Conservation (phyloP, 2,797 vertebrate genomes). For the Columba guinea region DNA sequence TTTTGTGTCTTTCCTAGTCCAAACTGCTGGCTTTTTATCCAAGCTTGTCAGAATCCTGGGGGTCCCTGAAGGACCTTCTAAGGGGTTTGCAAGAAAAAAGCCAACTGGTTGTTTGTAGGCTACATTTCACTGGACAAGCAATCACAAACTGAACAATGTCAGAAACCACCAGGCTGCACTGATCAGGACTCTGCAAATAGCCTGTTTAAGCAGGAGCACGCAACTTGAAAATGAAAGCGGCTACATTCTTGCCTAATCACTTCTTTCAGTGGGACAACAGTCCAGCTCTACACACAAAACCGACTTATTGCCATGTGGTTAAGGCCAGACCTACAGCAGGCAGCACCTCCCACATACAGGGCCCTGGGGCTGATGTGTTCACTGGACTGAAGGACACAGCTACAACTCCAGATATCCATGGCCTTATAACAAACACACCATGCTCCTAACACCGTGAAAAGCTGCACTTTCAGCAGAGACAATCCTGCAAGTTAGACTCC, state of each 20-base stretch:
- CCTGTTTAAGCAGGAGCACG: neutral
- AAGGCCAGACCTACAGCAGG: neutral
- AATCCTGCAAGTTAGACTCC: neutral
- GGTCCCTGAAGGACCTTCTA: neutral
- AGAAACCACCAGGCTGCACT: neutral
- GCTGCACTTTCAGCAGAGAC: neutral
- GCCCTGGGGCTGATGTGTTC: neutral
- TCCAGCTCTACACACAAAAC: neutral
- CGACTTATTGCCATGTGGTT: neutral
- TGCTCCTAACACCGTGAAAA: neutral
- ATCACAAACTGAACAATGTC: neutral
- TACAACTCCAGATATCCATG: accelerated
- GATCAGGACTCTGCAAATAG: neutral
- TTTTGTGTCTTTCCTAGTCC: neutral
- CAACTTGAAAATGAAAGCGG: neutral
- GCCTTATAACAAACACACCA: neutral
- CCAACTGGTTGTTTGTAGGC: neutral
- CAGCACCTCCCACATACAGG: neutral
- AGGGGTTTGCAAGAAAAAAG: neutral
- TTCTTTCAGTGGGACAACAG: neutral
- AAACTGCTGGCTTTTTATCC: neutral
- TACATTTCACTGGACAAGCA: neutral
- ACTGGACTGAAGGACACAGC: neutral
- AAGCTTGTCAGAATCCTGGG: neutral
- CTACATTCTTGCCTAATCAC: neutral